These are phyloP conservation scores for Drosophila repleta DNA, from an alignment of 1,140 invertebrate genomes.

Conservation along the genomic window DNA sequence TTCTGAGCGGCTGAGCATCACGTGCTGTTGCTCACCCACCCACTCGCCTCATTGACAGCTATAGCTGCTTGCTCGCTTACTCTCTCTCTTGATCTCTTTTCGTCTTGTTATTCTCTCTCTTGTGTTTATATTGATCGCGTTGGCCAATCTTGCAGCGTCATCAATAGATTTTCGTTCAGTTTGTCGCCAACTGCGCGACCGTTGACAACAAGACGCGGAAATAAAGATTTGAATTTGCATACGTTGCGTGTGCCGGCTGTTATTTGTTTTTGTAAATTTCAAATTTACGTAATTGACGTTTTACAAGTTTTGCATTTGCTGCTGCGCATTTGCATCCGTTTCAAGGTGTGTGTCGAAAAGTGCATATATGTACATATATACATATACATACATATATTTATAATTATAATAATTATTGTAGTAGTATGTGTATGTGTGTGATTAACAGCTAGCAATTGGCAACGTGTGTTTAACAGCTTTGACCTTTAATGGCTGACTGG, in stretches of 20 bases:
- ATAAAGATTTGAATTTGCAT: constrained; percentile 38
- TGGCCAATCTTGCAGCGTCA: constrained; percentile 16
- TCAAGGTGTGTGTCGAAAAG: constrained; percentile 13
- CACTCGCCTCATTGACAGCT: constrained; percentile 6
- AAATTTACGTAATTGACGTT: constrained; percentile 57
- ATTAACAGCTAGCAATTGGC: constrained; percentile 14
- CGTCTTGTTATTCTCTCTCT: constrained; percentile 4
- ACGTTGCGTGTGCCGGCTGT: constrained; percentile 26
- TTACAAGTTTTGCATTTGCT: constrained; percentile 14
- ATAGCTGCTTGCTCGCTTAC: background rate
- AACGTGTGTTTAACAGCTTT: constrained; percentile 16
- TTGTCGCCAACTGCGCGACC: constrained; percentile 43
- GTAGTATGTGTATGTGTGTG: background rate
- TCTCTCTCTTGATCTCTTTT: constrained; percentile 1
- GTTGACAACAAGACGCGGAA: constrained; percentile 47
- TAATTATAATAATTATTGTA: constrained; percentile 16
- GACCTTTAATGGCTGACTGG: background rate
- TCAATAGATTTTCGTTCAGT: constrained; percentile 32
- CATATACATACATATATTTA: constrained; percentile 7
- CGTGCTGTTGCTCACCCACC: constrained; percentile 27
- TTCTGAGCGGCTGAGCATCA: constrained; percentile 20
- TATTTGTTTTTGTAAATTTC: constrained; percentile 44
- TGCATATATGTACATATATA: constrained; percentile 16
- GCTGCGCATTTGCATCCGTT: constrained; percentile 30
- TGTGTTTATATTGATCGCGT: constrained; percentile 24